phyloP scores from a whole-genome alignment of 2,888 invertebrate species.

The Ptilodon capucinus region DNA sequence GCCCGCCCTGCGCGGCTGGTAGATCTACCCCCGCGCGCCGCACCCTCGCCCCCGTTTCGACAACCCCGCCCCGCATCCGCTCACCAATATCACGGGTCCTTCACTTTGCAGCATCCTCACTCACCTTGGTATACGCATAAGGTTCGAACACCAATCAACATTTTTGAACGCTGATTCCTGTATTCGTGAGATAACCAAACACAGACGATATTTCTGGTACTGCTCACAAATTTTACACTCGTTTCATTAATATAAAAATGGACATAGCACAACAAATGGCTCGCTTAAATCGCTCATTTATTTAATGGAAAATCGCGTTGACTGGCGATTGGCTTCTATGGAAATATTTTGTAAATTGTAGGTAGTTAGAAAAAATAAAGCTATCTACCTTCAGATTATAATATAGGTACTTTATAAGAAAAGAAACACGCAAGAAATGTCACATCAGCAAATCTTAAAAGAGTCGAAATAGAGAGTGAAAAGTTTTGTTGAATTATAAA shows the following conservation, averaged over 20 bases:
- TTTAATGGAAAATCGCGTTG: too few species aligned
- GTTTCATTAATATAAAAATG: too few species aligned
- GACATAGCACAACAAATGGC: too few species aligned
- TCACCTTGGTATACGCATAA: constrained; percentile 51
- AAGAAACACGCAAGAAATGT: too few species aligned
- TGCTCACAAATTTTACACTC: too few species aligned
- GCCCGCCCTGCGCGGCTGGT: constrained; percentile 61
- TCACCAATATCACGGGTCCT: constrained; percentile 70
- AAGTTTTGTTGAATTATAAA: background rate
- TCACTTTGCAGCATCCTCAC: constrained; percentile 71
- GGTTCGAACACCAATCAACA: constrained; percentile 28
- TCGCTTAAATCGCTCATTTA: too few species aligned
- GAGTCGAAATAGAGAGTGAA: background rate
- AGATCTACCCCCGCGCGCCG: constrained; percentile 29
- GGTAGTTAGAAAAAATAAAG: too few species aligned
- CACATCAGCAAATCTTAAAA: background rate
- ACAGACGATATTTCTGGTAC: too few species aligned
- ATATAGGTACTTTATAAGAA: too few species aligned
- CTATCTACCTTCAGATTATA: too few species aligned
- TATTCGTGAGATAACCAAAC: constrained; percentile 24
- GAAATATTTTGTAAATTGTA: too few species aligned
- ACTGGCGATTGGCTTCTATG: too few species aligned
- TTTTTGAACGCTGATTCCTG: constrained; percentile 20
- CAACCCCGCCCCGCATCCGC: constrained; percentile 67
- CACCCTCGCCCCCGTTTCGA: constrained; percentile 45